Percentiles rank a stretch among this genome's conserved stretches.
Conservation (phyloP, 92 coral and sea anemone genomes). For the Actinernus sp. region DNA sequence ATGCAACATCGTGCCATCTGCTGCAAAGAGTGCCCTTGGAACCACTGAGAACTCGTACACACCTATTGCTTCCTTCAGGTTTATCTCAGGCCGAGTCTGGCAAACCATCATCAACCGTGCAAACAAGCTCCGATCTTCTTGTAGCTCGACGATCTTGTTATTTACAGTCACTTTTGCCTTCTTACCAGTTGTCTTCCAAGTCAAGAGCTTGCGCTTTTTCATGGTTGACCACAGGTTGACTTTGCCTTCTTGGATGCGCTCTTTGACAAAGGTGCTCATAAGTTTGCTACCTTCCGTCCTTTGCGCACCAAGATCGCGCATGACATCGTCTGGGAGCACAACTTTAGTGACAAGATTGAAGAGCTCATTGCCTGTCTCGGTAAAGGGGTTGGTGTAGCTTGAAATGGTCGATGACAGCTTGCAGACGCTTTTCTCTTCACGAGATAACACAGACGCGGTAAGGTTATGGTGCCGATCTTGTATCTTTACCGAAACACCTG, state of each 20-base stretch:
- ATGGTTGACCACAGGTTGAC: constrained; percentile 33
- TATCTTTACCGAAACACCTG: not conserved
- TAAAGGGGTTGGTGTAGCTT: constrained; percentile 45
- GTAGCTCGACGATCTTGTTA: constrained; percentile 41
- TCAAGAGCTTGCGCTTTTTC: constrained; percentile 54
- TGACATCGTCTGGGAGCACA: constrained; percentile 50
- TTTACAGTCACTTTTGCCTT: constrained; percentile 21
- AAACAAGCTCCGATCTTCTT: constrained; percentile 57
- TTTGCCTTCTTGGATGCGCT: constrained; percentile 35
- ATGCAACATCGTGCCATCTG: constrained; percentile 57
- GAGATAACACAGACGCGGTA: not conserved
- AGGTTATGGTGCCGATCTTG: not conserved
- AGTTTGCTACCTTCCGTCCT: constrained; percentile 21
- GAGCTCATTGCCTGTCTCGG: constrained; percentile 30
- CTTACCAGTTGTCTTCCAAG: constrained; percentile 40
- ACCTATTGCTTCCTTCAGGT: constrained; percentile 46
- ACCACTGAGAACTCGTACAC: constrained; percentile 44
- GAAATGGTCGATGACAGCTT: constrained; percentile 11
- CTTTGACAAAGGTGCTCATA: constrained; percentile 22
- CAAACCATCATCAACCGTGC: constrained; percentile 42
- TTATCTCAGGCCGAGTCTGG: constrained; percentile 41
- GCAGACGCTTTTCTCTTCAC: constrained; percentile 15
- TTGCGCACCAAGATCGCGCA: constrained; percentile 31
- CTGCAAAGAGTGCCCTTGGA: constrained; percentile 50
- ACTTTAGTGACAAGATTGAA: constrained; percentile 47